Percentiles rank a stretch among this genome's conserved stretches.
phyloP scores from a whole-genome alignment of 1,140 invertebrate genomes.

The Leucophenga varia region DNA sequence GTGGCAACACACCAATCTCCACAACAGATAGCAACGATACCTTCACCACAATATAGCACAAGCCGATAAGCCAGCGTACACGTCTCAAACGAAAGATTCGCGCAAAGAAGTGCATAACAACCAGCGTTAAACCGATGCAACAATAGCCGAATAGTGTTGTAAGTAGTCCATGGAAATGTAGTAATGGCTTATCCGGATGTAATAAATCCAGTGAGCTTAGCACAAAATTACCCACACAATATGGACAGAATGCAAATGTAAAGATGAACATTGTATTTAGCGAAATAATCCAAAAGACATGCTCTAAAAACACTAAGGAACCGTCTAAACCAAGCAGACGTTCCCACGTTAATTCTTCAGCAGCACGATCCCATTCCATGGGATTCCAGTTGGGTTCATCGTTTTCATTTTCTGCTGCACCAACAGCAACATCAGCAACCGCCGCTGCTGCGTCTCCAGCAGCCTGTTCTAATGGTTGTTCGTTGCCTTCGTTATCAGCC shows the following conservation, averaged over 20 bases:
- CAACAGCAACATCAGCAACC: slow-evolving; percentile 38
- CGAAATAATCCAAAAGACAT: slow-evolving; percentile 99
- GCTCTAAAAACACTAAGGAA: slow-evolving; percentile 94
- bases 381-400: slow-evolving; percentile 97
- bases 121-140: slow-evolving; percentile 81
- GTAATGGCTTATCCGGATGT: slow-evolving; percentile 69
- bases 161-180: slow-evolving; percentile 90
- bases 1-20: slow-evolving; percentile 94
- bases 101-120: slow-evolving; percentile 79
- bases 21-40: slow-evolving; percentile 88
- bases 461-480: slow-evolving; percentile 10
- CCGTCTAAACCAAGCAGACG: slow-evolving; percentile 93
- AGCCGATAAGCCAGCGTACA: slow-evolving; percentile 83
- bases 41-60: slow-evolving; percentile 98
- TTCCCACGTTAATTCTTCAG: slow-evolving; percentile 98
- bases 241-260: slow-evolving; percentile 92
- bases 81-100: slow-evolving; percentile 74
- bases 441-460: slow-evolving; percentile 1
- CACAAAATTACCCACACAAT: slow-evolving; percentile 89
- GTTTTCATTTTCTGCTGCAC: slow-evolving; percentile 41
- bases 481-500: slow-evolving; percentile 26
- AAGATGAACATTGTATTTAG: slow-evolving; percentile 96
- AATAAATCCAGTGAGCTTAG: slow-evolving; percentile 76
- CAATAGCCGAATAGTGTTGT: slow-evolving; percentile 94
- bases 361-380: slow-evolving; percentile 96